Evolutionary conservation across 1,140 invertebrate species (phyloP).

Genomic region (Lineus longissimus): DNA sequence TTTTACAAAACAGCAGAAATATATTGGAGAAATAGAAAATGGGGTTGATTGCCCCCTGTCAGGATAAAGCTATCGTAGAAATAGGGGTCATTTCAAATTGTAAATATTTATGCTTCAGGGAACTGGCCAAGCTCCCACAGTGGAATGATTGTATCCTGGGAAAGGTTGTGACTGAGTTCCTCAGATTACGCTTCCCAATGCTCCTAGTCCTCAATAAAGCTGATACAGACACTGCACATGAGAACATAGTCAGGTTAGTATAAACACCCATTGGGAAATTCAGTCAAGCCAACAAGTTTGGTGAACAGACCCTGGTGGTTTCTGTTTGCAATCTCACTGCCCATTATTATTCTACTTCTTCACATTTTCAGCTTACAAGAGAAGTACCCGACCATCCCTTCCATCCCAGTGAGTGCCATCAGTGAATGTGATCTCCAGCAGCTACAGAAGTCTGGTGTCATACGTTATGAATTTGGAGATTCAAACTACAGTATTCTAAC

Average conservation of each 20-base stretch:
- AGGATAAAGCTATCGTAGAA: too few species aligned
- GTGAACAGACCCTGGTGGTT: too few species aligned
- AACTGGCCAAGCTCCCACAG: constrained; percentile 15
- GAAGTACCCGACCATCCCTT: constrained; percentile 6
- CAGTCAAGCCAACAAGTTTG: too few species aligned
- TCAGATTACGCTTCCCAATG: constrained; percentile 26
- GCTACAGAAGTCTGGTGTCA: constrained; percentile 10
- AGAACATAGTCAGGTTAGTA: constrained; percentile 22
- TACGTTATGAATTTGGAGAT: constrained; percentile 16
- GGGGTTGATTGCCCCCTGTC: too few species aligned
- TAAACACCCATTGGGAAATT: too few species aligned
- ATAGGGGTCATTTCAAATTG: too few species aligned
- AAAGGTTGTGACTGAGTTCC: constrained; percentile 23
- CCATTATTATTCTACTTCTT: too few species aligned
- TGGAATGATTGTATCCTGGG: constrained; percentile 23
- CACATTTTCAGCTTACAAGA: constrained; percentile 15
- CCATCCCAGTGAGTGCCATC: constrained; percentile 23
- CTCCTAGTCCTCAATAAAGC: constrained; percentile 28
- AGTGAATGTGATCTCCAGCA: constrained; percentile 20
- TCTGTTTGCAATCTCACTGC: too few species aligned
- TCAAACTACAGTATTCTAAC: neutral
- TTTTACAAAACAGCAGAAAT: too few species aligned
- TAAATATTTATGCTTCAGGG: too few species aligned
- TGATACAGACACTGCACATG: constrained; percentile 14
- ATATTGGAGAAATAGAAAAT: too few species aligned